Conservation (phyloP, 2,113 vertebrate species). For the Dicerorhinus sumatrensis region DNA sequence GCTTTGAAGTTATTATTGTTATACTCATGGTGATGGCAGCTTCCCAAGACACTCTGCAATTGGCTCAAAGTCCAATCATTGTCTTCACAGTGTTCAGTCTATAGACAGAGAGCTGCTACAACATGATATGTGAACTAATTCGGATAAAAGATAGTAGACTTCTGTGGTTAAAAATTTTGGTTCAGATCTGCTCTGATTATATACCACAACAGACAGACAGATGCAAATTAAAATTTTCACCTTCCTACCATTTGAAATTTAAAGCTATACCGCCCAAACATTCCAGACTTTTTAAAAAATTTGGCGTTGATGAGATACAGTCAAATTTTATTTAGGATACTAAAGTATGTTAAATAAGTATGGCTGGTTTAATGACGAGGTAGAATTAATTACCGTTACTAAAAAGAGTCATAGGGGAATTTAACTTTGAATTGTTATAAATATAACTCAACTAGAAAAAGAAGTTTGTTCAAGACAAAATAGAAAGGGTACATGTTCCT, state of each 20-base stretch:
- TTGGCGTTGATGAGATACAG: background rate
- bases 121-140: background rate
- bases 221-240: background rate
- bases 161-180: background rate
- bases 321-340: background rate
- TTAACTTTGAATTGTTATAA: background rate
- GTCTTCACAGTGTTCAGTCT: background rate
- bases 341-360: conserved; percentile 60
- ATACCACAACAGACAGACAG: background rate
- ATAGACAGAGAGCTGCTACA: background rate
- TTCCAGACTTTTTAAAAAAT: background rate
- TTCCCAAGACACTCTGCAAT: background rate
- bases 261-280: background rate
- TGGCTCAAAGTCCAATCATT: background rate
- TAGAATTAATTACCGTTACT: conserved; percentile 17
- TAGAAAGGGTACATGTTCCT: background rate
- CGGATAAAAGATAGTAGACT: background rate
- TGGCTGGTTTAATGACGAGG: conserved; percentile 58
- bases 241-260: background rate
- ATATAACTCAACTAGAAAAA: background rate
- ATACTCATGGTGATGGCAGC: background rate
- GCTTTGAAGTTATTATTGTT: conserved; percentile 28
- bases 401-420: background rate
- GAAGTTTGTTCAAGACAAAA: background rate
- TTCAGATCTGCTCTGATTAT: background rate